A percentile compares a stretch with the other conserved stretches of the same genome.
Conservation (phyloP, 2,888 invertebrate genomes). For the Drosophila eohydei region DNA sequence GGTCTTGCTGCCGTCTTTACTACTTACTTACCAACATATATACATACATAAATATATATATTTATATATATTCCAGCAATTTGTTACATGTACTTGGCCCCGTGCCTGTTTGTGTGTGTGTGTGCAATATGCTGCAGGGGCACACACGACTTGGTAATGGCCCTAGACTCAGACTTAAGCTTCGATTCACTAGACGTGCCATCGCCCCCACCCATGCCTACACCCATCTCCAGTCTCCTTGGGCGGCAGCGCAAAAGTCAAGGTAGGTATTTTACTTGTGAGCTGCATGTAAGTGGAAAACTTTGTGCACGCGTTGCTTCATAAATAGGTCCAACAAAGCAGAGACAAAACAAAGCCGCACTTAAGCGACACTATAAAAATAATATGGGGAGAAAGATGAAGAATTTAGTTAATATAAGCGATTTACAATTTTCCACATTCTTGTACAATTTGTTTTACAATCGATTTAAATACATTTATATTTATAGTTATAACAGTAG, state of each 20-base stretch:
- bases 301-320: slow-evolving; percentile 65
- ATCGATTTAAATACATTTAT: no score
- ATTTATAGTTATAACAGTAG: neutral
- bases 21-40: slow-evolving; percentile 26
- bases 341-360: slow-evolving; percentile 29
- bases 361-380: slow-evolving; percentile 36
- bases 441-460: no score
- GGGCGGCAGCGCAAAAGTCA: slow-evolving; percentile 65
- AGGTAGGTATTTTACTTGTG: slow-evolving; percentile 69
- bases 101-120: slow-evolving; percentile 19
- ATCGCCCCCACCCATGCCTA: neutral
- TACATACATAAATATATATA: slow-evolving; percentile 39
- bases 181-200: slow-evolving; percentile 15
- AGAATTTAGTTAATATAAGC: neutral
- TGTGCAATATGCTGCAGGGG: slow-evolving; percentile 50
- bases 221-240: slow-evolving; percentile 23
- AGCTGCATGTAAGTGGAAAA: slow-evolving; percentile 74
- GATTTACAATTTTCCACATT: neutral
- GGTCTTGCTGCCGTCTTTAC: slow-evolving; percentile 44
- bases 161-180: slow-evolving; percentile 36
- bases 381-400: no score
- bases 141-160: slow-evolving; percentile 54
- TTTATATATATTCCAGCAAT: slow-evolving; percentile 67
- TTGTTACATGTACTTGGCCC: slow-evolving; percentile 55
- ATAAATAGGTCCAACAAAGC: slow-evolving; percentile 46